Evolutionary conservation across 1,140 invertebrate genomes (phyloP).

Genomic region (Phenacoccus solenopsis): DNA sequence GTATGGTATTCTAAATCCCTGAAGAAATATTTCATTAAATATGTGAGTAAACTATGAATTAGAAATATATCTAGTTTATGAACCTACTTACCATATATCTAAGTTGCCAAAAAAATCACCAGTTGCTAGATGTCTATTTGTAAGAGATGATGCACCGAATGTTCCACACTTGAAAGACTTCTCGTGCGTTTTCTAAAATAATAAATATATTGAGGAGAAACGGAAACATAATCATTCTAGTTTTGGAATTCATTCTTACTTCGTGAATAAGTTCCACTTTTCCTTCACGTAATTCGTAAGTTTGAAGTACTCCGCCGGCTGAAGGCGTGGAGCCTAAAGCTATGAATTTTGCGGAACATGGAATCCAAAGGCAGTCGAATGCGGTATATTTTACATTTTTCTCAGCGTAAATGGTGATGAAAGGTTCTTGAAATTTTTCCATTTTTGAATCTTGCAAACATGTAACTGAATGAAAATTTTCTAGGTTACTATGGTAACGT

Average conservation of each 20-base stretch:
- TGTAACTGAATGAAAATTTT: too few species aligned
- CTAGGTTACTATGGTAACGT: too few species aligned
- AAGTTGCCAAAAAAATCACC: conserved; percentile 82
- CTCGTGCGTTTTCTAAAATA: conserved; percentile 51
- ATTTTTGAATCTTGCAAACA: too few species aligned
- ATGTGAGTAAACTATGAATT: background rate
- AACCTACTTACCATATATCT: conserved; percentile 55
- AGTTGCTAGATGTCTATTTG: conserved; percentile 69
- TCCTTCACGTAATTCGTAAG: conserved; percentile 67
- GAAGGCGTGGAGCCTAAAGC: conserved; percentile 71
- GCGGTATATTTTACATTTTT: conserved; percentile 71
- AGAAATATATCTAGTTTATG: background rate
- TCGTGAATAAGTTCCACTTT: conserved; percentile 58
- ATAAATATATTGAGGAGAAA: too few species aligned
- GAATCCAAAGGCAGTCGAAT: conserved; percentile 91
- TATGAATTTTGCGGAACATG: conserved; percentile 81
- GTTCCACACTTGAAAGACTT: conserved; percentile 85
- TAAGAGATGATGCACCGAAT: conserved; percentile 71
- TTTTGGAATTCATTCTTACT: too few species aligned
- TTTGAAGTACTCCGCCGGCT: conserved; percentile 70
- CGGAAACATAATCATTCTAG: too few species aligned
- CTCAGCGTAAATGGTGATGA: conserved; percentile 78
- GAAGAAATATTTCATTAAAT: background rate
- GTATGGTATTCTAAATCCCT: conserved; percentile 54
- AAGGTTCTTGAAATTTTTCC: conserved; percentile 48